phyloP scores from a whole-genome alignment of 2,888 invertebrate species.

The Drosophila parthenogenetica region DNA sequence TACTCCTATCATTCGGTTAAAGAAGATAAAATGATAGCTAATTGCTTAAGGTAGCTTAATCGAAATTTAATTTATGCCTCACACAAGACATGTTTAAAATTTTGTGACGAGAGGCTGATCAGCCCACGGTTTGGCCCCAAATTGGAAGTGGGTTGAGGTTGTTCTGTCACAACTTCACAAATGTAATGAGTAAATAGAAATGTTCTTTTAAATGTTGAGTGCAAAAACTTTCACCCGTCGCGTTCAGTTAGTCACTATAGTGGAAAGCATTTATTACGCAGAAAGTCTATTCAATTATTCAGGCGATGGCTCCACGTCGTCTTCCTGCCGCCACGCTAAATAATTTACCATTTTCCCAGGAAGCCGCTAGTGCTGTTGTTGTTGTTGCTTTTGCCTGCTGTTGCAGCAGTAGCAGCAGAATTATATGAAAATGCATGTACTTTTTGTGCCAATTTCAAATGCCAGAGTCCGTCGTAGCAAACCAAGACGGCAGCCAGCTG shows the following conservation, averaged over 20 bases:
- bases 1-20: neutral
- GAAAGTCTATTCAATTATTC: constrained; percentile 82
- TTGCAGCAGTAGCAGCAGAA: constrained; percentile 30
- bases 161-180: constrained; percentile 34
- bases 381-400: constrained; percentile 6
- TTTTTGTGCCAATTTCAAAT: constrained; percentile 56
- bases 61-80: constrained; percentile 73
- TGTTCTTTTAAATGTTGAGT: constrained; percentile 39
- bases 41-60: constrained; percentile 65
- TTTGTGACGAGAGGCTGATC: constrained; percentile 55
- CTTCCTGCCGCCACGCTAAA: constrained; percentile 65
- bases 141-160: constrained; percentile 8
- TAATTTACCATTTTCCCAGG: constrained; percentile 74
- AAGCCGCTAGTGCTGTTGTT: constrained; percentile 27
- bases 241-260: constrained; percentile 65
- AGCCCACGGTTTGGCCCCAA: constrained; percentile 15
- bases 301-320: constrained; percentile 53
- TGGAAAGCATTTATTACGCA: constrained; percentile 79
- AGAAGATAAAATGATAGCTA: constrained; percentile 51
- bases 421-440: constrained; percentile 76
- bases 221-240: constrained; percentile 66
- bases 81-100: constrained; percentile 48
- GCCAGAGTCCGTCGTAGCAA: constrained; percentile 17
- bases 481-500: constrained; percentile 58
- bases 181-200: constrained; percentile 40